Evolutionary conservation across 2,888 invertebrate species (phyloP), one percentile per base, ranked within the genome.

Genomic region (Dasypogon diadema): DNA sequence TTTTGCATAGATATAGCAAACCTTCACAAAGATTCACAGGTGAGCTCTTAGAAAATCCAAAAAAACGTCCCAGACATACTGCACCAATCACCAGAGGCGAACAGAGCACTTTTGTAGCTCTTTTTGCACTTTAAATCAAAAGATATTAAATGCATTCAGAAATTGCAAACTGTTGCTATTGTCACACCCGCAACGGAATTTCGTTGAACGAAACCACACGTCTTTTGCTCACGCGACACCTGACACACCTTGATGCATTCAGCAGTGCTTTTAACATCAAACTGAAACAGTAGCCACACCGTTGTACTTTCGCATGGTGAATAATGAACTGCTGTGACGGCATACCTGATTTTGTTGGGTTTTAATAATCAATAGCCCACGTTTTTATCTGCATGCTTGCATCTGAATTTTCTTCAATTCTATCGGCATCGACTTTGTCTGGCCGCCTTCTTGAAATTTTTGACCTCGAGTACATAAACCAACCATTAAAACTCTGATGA

Each of bases 301-400:
- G 48, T 65, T 18, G 48, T n/a, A 24, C 48, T 48, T 14, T 22
- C 2, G 2, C n/a, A 24, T 48, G 46, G 24, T 22, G 46, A 46
- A 46, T 65, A 46, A 65, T 46, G 22, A 65, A 12, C 65, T 22
- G 26, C 46, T 63, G 16, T 42, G 22, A 37, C 65, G 65, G 65
- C 14, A 48, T 42, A 48, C 24, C 24, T 65, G 24, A 3, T n/a
- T 42, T 65, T 60, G 14, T 65, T 37, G 21, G 65, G 65, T 65
- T 65, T 65, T 65, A 65, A 65, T 65, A 65, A 65, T 65, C 65
- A 14, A 65, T 65, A 65, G 16, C n/a, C 42, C 65, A 65, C 65
- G 65, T 65, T 65, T 48, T 46, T 48, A 3, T 42, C 48, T 65
- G 46, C 65, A 42, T 65, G 65, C 18, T 6, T 46, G 46, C 48